Conservation (phyloP, 2,888 invertebrate genomes). For the Perizoma affinitatum region DNA sequence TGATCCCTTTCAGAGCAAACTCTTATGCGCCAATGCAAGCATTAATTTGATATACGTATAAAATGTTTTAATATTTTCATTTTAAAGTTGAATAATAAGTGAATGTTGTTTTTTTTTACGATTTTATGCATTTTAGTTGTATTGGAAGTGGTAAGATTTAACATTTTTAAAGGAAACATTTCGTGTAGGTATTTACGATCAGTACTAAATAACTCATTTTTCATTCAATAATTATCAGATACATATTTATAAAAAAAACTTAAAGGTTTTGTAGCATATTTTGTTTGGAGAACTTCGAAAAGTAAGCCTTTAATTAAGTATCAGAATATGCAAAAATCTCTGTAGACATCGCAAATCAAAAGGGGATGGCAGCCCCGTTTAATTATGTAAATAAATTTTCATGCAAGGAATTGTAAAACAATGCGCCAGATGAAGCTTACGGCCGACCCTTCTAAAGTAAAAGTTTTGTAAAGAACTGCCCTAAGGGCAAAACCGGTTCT, state of each 20-base stretch:
- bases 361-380: conserved; percentile 67
- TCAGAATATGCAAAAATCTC: conserved; percentile 73
- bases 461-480: conserved; percentile 73
- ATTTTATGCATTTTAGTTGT: no score
- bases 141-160: no score
- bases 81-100: background rate
- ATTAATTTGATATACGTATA: conserved; percentile 63
- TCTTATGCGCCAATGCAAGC: conserved; percentile 67
- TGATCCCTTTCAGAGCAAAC: conserved; percentile 74
- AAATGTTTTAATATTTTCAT: background rate
- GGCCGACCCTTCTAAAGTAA: conserved; percentile 61
- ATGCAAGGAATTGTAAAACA: conserved; percentile 76
- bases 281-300: background rate
- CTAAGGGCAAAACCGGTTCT: conserved; percentile 59
- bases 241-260: no score
- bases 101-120: no score
- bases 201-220: no score
- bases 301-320: conserved; percentile 59
- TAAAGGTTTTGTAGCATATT: no score
- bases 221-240: no score
- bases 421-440: conserved; percentile 68
- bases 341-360: conserved; percentile 79
- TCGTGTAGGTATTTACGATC: no score
- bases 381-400: conserved; percentile 82
- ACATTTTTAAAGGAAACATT: no score